Base-by-base conservation (phyloP, 2,888 invertebrate species). In the Eudasyphora cyanicolor region DNA sequence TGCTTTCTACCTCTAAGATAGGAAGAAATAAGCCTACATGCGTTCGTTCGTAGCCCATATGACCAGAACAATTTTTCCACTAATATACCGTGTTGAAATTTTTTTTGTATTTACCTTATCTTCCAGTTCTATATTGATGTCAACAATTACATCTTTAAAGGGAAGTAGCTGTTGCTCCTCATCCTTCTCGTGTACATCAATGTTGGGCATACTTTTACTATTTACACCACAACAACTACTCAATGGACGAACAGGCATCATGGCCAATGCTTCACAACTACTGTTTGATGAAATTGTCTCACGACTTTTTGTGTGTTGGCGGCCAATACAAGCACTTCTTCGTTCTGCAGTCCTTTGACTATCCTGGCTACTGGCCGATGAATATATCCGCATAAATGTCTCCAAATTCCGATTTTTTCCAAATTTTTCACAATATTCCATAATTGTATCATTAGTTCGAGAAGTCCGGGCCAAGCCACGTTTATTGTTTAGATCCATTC, bases 371-470 rank as follows among this genome's bases (percentile, higher is more conserved):
- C 67, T 69, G 8, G 73, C 60, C 0, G 86, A 86, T 7, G 87
- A 87, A 86, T 86, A 78, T 0, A 89, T 80, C 0, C 89, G 94
- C 91, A 96, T 95, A 89, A 94, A 96, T 87, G 95, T 95, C 79
- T 95, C 94, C 86, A 96, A 92, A 89, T 95, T 94, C 38, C 94
- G 92, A 87, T 94, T 94, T 86, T 94, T 94, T 0, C 95, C 95
- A 91, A 94, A 95, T 88, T 94, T 94, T 87, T 94, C 93, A 89
- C 95, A 96, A 90, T 96, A 96, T 88, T 95, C 95, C 87, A 95
- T 89, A 85, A 94, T 92, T 84, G 87, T 87, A 0, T 86, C 86
- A 67, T 85, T 87, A 8, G 88, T 85, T 3, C 87, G 87, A 0
- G 87, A 84, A 1, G 87, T 86, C 27, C 76, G 73, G 45, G 86